phyloP scores from a whole-genome alignment of 1,140 invertebrate genomes.

The Pogonus chalceus region DNA sequence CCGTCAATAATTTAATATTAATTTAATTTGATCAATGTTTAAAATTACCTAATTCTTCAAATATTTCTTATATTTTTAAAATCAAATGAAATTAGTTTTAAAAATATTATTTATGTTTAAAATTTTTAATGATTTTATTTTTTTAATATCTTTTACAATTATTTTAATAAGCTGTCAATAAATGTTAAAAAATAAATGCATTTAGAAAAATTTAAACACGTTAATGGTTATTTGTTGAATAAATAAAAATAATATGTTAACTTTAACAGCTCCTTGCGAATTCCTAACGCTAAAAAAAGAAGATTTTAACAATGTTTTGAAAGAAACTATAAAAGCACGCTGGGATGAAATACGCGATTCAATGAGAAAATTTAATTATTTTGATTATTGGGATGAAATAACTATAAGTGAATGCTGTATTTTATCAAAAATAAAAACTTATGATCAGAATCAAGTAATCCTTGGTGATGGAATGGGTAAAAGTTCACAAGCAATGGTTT shows the following conservation, averaged over 20 bases:
- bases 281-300: slow-evolving; percentile 40
- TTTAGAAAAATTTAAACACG: no score
- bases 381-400: slow-evolving; percentile 46
- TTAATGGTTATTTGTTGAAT: no score
- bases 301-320: slow-evolving; percentile 49
- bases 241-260: slow-evolving; percentile 1
- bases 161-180: no score
- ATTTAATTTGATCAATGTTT: no score
- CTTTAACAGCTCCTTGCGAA: slow-evolving; percentile 39
- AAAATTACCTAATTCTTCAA: no score
- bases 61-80: no score
- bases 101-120: no score
- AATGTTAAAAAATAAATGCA: no score
- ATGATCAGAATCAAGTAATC: slow-evolving; percentile 43
- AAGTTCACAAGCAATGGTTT: slow-evolving; percentile 42
- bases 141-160: no score
- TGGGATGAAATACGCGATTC: slow-evolving; percentile 48
- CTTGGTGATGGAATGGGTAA: slow-evolving; percentile 51
- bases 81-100: no score
- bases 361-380: slow-evolving; percentile 51
- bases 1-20: no score
- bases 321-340: slow-evolving; percentile 42
- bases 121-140: no score
- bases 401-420: slow-evolving; percentile 51
- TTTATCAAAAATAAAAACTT: slow-evolving; percentile 47